A percentile compares a stretch with the other conserved stretches of the same genome.
Conservation (phyloP, 2,113 vertebrate species). For the Pterocles gutturalis region DNA sequence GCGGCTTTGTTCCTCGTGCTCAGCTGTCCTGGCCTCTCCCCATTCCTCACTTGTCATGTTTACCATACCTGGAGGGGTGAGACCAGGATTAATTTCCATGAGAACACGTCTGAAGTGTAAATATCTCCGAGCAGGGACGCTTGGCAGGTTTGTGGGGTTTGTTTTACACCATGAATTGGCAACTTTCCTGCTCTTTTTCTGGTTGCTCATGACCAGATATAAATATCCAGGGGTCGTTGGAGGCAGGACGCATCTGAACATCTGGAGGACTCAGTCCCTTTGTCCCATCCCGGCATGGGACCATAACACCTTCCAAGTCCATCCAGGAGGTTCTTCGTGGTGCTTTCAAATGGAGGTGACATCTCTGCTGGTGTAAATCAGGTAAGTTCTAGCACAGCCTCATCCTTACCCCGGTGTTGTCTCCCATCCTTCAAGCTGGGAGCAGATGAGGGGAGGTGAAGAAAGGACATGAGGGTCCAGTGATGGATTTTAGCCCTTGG, state of each 20-base stretch:
- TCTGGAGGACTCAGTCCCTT: not conserved
- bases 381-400: not conserved
- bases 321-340: not conserved
- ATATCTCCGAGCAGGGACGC: not conserved
- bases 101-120: not conserved
- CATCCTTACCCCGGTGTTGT: not conserved
- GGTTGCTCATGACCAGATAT: not conserved
- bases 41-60: not conserved
- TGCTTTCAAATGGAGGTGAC: not conserved
- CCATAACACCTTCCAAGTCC: not conserved
- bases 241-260: not conserved
- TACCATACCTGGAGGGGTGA: slow-evolving; percentile 17
- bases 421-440: not conserved
- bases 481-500: not conserved
- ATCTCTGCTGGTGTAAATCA: not conserved
- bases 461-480: not conserved
- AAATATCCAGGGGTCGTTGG: rapidly evolving
- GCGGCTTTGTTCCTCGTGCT: not conserved
- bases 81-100: slow-evolving; percentile 45
- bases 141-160: not conserved
- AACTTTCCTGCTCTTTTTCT: not conserved
- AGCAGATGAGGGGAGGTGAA: not conserved
- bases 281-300: rapidly evolving
- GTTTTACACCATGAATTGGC: not conserved
- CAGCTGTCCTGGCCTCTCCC: slow-evolving; percentile 40